Percentiles rank a stretch among this genome's conserved stretches.
These are phyloP conservation scores for Galerucella pusilla DNA, from an alignment of 2,888 invertebrate genomes.

Conservation along the genomic window DNA sequence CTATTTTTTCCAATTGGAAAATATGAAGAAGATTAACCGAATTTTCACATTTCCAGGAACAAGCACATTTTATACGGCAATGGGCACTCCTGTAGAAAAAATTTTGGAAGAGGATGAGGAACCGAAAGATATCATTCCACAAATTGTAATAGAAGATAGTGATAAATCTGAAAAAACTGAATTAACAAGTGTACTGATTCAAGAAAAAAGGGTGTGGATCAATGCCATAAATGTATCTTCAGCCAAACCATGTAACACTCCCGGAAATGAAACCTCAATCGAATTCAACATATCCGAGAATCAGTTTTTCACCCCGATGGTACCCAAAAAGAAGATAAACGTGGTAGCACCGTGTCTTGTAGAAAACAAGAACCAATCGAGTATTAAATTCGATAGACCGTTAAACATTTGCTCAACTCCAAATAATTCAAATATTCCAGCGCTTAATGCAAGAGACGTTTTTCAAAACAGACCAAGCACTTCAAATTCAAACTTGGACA, in stretches of 20 bases:
- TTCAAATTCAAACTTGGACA: constrained; percentile 26
- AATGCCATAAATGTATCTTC: constrained; percentile 40
- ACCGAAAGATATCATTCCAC: not conserved
- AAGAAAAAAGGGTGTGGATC: constrained; percentile 37
- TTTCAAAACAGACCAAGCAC: constrained; percentile 23
- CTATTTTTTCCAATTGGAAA: no score
- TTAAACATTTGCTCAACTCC: constrained; percentile 47
- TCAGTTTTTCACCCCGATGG: constrained; percentile 32
- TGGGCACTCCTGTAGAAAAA: constrained; percentile 6
- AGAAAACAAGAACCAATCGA: constrained; percentile 32
- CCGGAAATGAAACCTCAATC: constrained; percentile 3
- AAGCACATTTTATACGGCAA: constrained; percentile 16
- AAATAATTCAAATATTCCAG: constrained; percentile 34
- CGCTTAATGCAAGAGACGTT: constrained; percentile 30
- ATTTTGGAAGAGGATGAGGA: constrained; percentile 12
- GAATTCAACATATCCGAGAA: constrained; percentile 14
- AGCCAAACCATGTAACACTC: constrained; percentile 8
- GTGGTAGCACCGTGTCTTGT: constrained; percentile 43
- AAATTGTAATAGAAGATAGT: constrained; percentile 2
- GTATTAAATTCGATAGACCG: constrained; percentile 42
- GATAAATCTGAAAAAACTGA: constrained; percentile 6
- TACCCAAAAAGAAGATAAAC: constrained; percentile 42
- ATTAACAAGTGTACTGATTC: constrained; percentile 12
- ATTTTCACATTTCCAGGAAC: constrained; percentile 6
- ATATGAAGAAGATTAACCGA: not conserved